phyloP scores from a whole-genome alignment of 1,140 invertebrate species.

The Trichonephila clavipes region DNA sequence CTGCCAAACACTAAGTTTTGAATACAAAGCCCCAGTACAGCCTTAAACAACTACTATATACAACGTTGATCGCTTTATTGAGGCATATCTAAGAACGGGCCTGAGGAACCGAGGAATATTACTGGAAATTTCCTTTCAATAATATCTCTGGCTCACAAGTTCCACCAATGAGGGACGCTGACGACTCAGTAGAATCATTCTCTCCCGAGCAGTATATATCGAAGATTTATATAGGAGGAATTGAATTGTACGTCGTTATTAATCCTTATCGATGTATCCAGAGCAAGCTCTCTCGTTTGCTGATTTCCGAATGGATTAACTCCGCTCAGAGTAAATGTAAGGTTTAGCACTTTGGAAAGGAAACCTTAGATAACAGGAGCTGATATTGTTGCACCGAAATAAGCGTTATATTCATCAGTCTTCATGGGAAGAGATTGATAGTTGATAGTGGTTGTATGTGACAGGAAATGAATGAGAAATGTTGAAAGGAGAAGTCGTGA shows the following conservation, averaged over 20 bases:
- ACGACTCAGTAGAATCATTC: background rate
- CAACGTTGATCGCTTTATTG: background rate
- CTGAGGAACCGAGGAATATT: background rate
- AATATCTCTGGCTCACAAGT: background rate
- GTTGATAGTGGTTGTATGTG: no score
- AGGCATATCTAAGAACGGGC: background rate
- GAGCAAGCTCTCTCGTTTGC: background rate
- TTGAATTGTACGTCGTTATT: slow-evolving; percentile 21
- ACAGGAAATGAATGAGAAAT: no score
- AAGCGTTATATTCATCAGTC: background rate
- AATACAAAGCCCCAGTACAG: background rate
- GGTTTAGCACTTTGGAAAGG: background rate
- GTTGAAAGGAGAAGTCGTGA: no score
- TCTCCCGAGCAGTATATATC: background rate
- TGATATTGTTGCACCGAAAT: slow-evolving; percentile 7
- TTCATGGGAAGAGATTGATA: background rate
- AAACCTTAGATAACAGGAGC: background rate
- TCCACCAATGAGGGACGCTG: background rate
- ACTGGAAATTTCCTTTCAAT: slow-evolving; percentile 24
- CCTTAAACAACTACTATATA: background rate
- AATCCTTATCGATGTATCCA: slow-evolving; percentile 18
- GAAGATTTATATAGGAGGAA: background rate
- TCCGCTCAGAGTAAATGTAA: background rate
- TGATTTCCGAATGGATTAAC: slow-evolving; percentile 37
- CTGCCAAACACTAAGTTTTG: background rate